Evolutionary conservation across 2,888 invertebrate species (phyloP), one percentile per base, ranked within the genome.

Genomic region (Boloria selene): DNA sequence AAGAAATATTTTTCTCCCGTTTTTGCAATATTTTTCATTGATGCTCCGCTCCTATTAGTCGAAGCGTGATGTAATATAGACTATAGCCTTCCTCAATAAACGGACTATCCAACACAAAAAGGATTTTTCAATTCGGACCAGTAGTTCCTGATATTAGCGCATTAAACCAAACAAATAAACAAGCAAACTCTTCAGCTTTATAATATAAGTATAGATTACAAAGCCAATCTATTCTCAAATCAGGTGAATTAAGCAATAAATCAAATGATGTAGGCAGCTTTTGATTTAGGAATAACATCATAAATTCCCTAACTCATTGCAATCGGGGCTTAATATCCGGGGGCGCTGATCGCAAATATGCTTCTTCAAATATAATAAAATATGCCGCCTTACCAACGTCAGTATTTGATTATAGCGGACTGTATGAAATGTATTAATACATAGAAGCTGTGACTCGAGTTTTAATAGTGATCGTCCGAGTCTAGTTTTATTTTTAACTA

Each of bases 341-440:
- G 66, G 68, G 59, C 65, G 61, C 66, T 65, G 70, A 65, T 70
- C 70, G 73, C 71, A 70, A 73, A 73, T 73, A 73, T 69, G 65
- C 64, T 66, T 71, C 62, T 51, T 60, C 73, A 73, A 72, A 73
- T 73, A 73, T 72, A 73, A 73, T 73, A 73, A 71, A 73, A 70
- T 67, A 69, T 66, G 60, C 64, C 65, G 51, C 50, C 61, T 54
- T 63, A 56, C 49, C 60, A 31, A 52, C 62, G 31, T 65, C 49
- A 52, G 22, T 51, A 68, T 63, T 61, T 63, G 68, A 65, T 68
- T 70, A 60, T 55, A 7, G 55, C 49, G 4, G 16, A 56, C 18
- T 45, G 14, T 14, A 56, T 55, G 18, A 55, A 56, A n/a, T 45
- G 14, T 14, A 56, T 55, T 44, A 55, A 55, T n/a, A 56, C 22